Evolutionary conservation across 2,113 vertebrate genomes (phyloP).

Genomic region (Etheostoma spectabile): DNA sequence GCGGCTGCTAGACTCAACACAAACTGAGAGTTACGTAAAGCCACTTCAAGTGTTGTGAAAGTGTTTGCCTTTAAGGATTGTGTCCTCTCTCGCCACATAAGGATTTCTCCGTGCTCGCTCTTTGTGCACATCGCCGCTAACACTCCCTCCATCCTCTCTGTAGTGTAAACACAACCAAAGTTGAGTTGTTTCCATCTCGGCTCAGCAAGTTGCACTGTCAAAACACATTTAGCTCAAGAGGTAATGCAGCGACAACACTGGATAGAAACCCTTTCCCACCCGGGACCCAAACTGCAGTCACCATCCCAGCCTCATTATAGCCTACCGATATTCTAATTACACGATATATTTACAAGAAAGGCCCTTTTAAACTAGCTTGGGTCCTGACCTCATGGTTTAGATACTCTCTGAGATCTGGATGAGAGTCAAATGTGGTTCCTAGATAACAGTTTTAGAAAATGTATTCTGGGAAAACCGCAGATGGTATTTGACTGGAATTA

Average conservation of each 20-base stretch:
- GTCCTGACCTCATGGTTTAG: background rate
- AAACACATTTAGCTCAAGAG: conserved; percentile 46
- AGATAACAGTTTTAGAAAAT: background rate
- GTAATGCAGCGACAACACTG: conserved; percentile 1
- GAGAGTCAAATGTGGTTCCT: background rate
- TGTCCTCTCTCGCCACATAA: conserved; percentile 64
- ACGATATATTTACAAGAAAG: too few relatives aligned
- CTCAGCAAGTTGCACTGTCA: conserved; percentile 28
- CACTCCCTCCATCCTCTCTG: conserved; percentile 9
- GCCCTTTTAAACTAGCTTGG: background rate
- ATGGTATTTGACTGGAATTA: conserved; percentile 15
- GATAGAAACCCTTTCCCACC: background rate
- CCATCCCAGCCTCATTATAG: background rate
- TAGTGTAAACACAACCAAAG: conserved; percentile 62
- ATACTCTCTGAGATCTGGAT: background rate
- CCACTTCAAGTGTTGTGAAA: background rate
- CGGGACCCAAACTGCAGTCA: background rate
- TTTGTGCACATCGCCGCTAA: conserved; percentile 25
- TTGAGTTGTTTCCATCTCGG: conserved; percentile 46
- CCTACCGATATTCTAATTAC: background rate
- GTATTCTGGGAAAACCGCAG: background rate
- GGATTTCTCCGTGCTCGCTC: conserved; percentile 47
- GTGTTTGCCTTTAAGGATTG: conserved; percentile 22
- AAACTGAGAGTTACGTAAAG: too few relatives aligned
- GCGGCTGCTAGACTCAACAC: too few relatives aligned